phyloP scores from a whole-genome alignment of 2,113 vertebrate species.

The Cairina moschata region DNA sequence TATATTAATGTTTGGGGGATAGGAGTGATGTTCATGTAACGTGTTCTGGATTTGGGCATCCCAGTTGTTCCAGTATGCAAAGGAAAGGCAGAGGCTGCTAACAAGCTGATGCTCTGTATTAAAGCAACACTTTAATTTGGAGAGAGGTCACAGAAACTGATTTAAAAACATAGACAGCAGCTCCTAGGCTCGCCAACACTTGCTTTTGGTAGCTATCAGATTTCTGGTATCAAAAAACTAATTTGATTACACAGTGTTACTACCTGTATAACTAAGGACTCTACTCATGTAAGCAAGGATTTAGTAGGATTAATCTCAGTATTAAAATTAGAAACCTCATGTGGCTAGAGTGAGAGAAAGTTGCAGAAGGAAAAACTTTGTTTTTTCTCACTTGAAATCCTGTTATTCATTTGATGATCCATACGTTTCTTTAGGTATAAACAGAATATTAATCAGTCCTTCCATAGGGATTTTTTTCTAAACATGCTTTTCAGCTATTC shows the following conservation, averaged over 20 bases:
- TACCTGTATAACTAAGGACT: not conserved
- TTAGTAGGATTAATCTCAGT: not conserved
- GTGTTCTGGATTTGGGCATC: not conserved
- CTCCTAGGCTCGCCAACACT: not conserved
- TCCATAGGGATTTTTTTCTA: not conserved
- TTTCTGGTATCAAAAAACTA: not conserved
- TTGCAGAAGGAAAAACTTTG: not conserved
- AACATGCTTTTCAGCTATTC: not conserved
- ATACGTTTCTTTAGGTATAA: not conserved
- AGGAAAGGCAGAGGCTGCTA: not conserved
- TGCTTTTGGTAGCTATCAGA: not conserved
- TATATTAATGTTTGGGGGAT: not conserved
- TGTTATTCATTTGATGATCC: not conserved
- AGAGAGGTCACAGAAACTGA: not conserved
- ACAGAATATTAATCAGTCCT: not conserved
- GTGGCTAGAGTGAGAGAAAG: not conserved
- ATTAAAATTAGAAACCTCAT: not conserved
- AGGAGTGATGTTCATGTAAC: accelerated
- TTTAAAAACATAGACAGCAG: not conserved
- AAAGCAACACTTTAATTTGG: not conserved
- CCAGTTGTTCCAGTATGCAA: not conserved
- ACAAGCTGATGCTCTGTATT: not conserved
- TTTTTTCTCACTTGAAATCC: not conserved
- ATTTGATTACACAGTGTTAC: not conserved
- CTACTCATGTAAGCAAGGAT: not conserved